Percentiles rank a stretch among this genome's conserved stretches.
Conservation (phyloP, 2,113 vertebrate species). For the Astur gentilis region DNA sequence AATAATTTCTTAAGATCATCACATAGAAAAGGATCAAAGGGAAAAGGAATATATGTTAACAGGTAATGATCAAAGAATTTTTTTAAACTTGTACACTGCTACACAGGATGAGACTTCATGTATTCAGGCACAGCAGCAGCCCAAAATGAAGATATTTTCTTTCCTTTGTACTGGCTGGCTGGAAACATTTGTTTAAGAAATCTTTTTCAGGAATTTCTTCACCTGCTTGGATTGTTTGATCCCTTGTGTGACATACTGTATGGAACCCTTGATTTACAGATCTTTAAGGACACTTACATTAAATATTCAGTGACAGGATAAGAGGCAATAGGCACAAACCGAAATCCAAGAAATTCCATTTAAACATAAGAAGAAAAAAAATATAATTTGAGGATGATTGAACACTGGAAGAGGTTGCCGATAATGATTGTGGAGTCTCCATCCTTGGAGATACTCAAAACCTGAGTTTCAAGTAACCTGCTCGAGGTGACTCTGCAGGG, state of each 20-base stretch:
- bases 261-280: neutral
- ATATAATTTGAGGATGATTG: neutral
- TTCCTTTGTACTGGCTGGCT: neutral
- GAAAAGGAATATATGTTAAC: neutral
- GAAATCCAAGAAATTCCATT: neutral
- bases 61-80: neutral
- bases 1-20: neutral
- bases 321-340: neutral
- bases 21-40: neutral
- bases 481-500: neutral
- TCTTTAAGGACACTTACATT: neutral
- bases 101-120: neutral
- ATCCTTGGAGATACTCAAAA: neutral
- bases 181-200: neutral
- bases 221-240: neutral
- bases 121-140: neutral
- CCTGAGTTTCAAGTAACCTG: neutral
- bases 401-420: neutral
- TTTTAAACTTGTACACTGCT: neutral
- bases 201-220: neutral
- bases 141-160: neutral
- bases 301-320: neutral
- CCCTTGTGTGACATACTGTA: neutral
- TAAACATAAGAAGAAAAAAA: neutral
- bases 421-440: neutral